Conservation (phyloP, 2,113 vertebrate genomes). For the Caranx ignobilis region DNA sequence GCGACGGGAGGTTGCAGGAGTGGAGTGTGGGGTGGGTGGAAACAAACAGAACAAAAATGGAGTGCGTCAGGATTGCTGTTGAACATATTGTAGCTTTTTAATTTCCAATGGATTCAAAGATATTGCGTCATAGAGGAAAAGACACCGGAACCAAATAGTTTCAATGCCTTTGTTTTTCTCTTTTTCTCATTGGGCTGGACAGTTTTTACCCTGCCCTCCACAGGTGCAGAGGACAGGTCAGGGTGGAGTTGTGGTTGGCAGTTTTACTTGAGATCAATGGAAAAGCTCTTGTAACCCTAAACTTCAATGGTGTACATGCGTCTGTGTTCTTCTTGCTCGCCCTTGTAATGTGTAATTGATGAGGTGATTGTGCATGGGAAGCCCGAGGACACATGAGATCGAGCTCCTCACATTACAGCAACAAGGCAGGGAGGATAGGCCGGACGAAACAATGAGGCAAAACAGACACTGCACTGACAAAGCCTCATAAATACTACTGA, state of each 20-base stretch:
- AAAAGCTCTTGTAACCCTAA: conserved; percentile 72
- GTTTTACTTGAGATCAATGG: conserved; percentile 64
- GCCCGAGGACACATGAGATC: conserved; percentile 60
- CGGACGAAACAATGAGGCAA: conserved; percentile 37
- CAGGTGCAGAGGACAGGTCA: conserved; percentile 57
- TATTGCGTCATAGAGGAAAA: conserved; percentile 17
- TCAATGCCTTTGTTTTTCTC: conserved; percentile 4
- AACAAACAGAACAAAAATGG: no score
- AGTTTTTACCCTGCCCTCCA: conserved; percentile 45
- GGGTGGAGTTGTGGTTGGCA: conserved; percentile 66
- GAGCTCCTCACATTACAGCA: conserved; percentile 71
- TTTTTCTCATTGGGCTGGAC: neutral
- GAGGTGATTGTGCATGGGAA: conserved; percentile 65
- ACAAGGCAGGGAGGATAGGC: conserved; percentile 40
- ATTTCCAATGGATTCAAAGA: conserved; percentile 33
- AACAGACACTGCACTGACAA: conserved; percentile 34
- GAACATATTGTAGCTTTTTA: neutral
- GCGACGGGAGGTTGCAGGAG: neutral
- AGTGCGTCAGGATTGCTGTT: neutral
- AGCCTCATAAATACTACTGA: conserved; percentile 27
- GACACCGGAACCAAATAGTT: conserved; percentile 16
- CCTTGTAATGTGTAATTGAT: conserved; percentile 73
- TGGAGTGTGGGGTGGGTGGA: neutral
- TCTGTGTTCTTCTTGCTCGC: conserved; percentile 22
- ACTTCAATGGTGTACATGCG: conserved; percentile 31